Evolutionary conservation across 1,140 invertebrate genomes (phyloP).

Genomic region (Drosophila ficusphila): DNA sequence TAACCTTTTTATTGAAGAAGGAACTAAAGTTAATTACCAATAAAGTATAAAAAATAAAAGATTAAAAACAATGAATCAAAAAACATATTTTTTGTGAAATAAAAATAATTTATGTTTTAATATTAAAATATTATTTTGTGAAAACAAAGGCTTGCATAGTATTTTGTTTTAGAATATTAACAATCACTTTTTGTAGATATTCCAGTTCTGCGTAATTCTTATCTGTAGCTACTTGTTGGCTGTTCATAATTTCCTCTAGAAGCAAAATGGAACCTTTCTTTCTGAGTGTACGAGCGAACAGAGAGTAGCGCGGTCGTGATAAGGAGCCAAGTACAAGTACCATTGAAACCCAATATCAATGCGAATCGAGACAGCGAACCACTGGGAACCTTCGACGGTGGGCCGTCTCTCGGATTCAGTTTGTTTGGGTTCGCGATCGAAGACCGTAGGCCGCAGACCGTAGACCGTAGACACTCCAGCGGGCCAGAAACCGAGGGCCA

Average conservation of each 20-base stretch:
- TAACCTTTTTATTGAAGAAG: too few species aligned
- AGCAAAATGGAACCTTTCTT: background rate
- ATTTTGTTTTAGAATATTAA: too few species aligned
- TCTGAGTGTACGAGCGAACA: slow-evolving; percentile 2
- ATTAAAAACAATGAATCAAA: too few species aligned
- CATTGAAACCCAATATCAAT: slow-evolving; percentile 75
- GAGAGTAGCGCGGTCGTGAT: slow-evolving; percentile 24
- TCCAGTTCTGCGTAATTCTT: too few species aligned
- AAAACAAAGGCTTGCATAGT: too few species aligned
- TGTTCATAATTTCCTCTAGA: background rate
- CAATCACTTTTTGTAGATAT: too few species aligned
- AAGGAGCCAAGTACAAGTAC: slow-evolving; percentile 24
- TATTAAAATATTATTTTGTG: too few species aligned
- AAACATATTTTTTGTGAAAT: too few species aligned
- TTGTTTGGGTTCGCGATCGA: slow-evolving; percentile 39
- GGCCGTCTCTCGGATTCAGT: slow-evolving; percentile 3
- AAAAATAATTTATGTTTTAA: too few species aligned
- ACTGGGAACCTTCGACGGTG: slow-evolving; percentile 42
- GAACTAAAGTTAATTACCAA: too few species aligned
- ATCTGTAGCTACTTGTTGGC: background rate
- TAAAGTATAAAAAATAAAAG: too few species aligned
- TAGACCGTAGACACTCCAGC: slow-evolving; percentile 20
- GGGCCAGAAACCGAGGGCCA: slow-evolving; percentile 4
- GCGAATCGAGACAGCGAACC: slow-evolving; percentile 57
- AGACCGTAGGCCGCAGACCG: background rate